phyloP scores from a whole-genome alignment of 2,797 vertebrate genomes.

The Chiloscyllium punctatum region DNA sequence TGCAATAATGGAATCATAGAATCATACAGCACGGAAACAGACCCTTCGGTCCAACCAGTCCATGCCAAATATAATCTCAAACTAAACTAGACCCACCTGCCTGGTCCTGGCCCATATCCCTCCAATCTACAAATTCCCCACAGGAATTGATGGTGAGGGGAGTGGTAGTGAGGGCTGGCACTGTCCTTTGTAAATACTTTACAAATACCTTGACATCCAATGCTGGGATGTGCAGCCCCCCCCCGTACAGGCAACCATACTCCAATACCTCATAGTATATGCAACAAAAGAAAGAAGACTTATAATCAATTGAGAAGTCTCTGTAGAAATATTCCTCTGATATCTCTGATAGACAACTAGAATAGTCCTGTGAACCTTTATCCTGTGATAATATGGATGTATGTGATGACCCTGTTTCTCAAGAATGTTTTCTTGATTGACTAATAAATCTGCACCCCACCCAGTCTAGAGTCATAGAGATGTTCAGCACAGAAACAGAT shows the following conservation, averaged over 20 bases:
- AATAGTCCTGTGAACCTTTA: not conserved
- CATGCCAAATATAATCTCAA: no score
- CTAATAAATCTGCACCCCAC: not conserved
- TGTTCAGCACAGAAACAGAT: no score
- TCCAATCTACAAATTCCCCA: not conserved
- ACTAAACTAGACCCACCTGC: no score
- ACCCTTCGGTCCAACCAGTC: no score
- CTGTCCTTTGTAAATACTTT: not conserved
- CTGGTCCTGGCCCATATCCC: no score
- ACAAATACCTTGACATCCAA: not conserved
- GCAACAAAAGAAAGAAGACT: not conserved
- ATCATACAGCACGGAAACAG: no score
- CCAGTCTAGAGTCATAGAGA: no score
- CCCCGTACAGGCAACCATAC: not conserved
- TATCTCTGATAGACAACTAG: not conserved
- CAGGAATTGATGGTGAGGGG: not conserved
- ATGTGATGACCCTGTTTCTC: not conserved
- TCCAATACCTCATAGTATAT: not conserved
- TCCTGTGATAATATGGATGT: not conserved
- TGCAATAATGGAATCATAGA: not conserved
- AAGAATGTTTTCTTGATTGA: not conserved
- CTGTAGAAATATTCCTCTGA: not conserved
- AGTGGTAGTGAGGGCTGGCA: not conserved
- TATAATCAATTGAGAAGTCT: not conserved
- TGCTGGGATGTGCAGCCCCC: not conserved